phyloP scores from a whole-genome alignment of 2,113 vertebrate species.

The Ptilonorhynchus violaceus region DNA sequence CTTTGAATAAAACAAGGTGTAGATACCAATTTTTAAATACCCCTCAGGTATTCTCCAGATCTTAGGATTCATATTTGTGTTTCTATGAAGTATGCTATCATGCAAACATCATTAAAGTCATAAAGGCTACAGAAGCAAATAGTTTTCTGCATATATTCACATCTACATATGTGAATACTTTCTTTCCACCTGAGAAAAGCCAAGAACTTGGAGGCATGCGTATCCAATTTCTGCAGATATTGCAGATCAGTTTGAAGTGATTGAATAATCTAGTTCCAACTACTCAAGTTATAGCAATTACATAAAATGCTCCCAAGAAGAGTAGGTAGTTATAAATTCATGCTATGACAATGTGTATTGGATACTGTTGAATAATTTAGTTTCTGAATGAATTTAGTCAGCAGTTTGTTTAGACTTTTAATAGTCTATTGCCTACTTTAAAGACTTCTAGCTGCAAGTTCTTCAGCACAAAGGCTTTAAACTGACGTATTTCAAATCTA shows the following conservation, averaged over 20 bases:
- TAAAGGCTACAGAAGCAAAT: background rate
- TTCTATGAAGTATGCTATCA: background rate
- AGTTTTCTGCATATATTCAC: background rate
- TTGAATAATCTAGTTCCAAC: background rate
- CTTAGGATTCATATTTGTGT: background rate
- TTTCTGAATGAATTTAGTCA: slow-evolving; percentile 28
- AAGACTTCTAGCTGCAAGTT: background rate
- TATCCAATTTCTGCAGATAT: background rate
- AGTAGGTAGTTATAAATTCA: background rate
- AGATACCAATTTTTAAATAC: background rate
- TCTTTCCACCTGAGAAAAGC: background rate
- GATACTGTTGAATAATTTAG: slow-evolving; percentile 47
- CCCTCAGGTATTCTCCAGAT: background rate
- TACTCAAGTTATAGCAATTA: background rate
- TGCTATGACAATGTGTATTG: slow-evolving; percentile 2
- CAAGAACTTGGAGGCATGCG: background rate
- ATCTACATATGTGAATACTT: background rate
- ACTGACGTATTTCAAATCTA: background rate
- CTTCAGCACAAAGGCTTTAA: slow-evolving; percentile 13
- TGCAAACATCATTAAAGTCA: background rate
- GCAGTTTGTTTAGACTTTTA: slow-evolving; percentile 39
- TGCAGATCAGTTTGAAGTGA: background rate
- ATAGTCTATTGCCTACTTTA: slow-evolving; percentile 4
- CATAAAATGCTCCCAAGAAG: slow-evolving; percentile 17
- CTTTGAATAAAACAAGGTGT: background rate